Conservation (phyloP, 2,888 invertebrate genomes). For the Laspeyria flexula region DNA sequence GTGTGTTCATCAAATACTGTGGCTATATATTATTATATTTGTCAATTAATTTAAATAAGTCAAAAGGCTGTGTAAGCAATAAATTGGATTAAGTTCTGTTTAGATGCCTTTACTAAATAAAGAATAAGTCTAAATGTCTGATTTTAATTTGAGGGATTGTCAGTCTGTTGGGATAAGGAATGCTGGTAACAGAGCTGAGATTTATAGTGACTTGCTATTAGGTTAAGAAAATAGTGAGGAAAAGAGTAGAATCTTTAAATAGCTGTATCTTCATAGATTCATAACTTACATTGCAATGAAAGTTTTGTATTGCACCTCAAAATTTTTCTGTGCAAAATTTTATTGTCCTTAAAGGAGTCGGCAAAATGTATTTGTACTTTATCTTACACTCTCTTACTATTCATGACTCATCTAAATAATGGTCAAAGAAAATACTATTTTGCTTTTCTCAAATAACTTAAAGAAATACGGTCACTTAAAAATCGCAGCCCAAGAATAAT, state of each 20-base stretch:
- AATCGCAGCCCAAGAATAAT: constrained; percentile 47
- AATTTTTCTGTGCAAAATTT: too few relatives aligned
- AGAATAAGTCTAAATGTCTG: constrained; percentile 17
- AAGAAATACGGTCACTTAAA: constrained; percentile 29
- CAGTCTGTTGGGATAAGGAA: neutral
- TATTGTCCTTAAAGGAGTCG: too few relatives aligned
- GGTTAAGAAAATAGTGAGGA: neutral
- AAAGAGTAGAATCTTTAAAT: too few relatives aligned
- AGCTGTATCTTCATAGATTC: too few relatives aligned
- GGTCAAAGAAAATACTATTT: too few relatives aligned
- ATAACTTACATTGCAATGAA: too few relatives aligned
- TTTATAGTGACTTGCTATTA: constrained; percentile 10
- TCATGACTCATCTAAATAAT: too few relatives aligned
- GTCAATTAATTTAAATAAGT: constrained; percentile 62
- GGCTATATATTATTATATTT: constrained; percentile 8
- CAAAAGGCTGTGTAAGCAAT: constrained; percentile 72
- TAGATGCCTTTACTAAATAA: constrained; percentile 42
- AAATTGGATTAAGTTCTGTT: constrained; percentile 53
- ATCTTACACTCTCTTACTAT: too few relatives aligned
- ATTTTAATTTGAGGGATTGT: constrained; percentile 16
- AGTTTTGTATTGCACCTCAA: too few relatives aligned
- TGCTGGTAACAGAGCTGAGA: constrained; percentile 10
- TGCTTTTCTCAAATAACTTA: too few relatives aligned
- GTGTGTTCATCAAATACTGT: constrained; percentile 4
- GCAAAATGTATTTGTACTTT: too few relatives aligned